Conservation (phyloP, 2,113 vertebrate species). For the Salminus brasiliensis region DNA sequence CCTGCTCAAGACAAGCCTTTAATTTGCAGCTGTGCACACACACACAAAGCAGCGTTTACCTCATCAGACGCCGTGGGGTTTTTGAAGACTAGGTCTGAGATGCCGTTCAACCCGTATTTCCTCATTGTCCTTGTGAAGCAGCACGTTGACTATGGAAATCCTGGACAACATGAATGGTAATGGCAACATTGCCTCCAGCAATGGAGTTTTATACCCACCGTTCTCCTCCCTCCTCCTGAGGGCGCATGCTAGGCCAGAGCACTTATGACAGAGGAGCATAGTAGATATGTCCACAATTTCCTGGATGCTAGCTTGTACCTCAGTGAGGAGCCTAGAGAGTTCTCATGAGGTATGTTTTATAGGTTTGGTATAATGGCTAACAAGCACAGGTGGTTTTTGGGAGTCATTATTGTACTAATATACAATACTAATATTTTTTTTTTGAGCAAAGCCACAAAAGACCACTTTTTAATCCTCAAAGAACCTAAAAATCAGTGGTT, state of each 20-base stretch:
- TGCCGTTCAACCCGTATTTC: constrained; percentile 59
- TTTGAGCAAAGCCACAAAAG: too few species aligned
- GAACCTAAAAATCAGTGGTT: too few species aligned
- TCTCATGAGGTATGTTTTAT: background rate
- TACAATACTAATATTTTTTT: too few species aligned
- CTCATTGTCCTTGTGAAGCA: constrained; percentile 58
- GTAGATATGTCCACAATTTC: constrained; percentile 6
- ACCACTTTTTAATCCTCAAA: too few species aligned
- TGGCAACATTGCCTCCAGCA: background rate
- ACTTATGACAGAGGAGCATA: background rate
- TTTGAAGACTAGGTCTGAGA: constrained; percentile 61
- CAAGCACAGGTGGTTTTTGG: background rate
- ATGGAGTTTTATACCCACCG: constrained; percentile 31
- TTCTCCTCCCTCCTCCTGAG: background rate
- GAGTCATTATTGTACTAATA: too few species aligned
- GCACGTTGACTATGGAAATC: background rate
- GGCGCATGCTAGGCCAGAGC: background rate
- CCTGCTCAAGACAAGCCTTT: too few species aligned
- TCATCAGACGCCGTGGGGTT: constrained; percentile 57
- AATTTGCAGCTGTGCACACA: background rate
- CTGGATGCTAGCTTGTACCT: background rate
- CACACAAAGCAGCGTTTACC: constrained; percentile 57
- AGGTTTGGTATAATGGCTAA: background rate
- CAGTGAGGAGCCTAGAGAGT: background rate
- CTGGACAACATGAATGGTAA: background rate